Percentiles rank a stretch among this genome's conserved stretches.
Evolutionary conservation across 2,888 invertebrate genomes (phyloP).

Genomic region (Volucella zonaria): DNA sequence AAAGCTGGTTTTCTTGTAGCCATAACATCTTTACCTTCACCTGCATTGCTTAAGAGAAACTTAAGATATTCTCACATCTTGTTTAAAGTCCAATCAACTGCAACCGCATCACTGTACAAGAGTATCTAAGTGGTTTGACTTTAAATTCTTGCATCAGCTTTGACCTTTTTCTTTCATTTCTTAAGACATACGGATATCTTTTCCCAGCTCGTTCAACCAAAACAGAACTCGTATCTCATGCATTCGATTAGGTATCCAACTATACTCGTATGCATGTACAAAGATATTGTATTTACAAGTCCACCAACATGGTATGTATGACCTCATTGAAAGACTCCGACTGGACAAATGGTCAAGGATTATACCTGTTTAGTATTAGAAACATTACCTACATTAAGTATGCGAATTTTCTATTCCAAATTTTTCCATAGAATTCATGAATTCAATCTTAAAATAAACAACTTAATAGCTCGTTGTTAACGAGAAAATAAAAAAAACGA

Average conservation of each 20-base stretch:
- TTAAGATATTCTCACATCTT: slow-evolving; percentile 14
- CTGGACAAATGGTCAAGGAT: slow-evolving; percentile 24
- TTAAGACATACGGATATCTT: slow-evolving; percentile 19
- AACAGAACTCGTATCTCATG: too few relatives aligned
- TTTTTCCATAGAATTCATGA: slow-evolving; percentile 3
- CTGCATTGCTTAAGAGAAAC: slow-evolving; percentile 41
- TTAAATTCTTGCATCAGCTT: slow-evolving; percentile 39
- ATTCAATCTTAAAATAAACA: neutral
- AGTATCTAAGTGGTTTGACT: slow-evolving; percentile 1
- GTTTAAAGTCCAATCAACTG: slow-evolving; percentile 46
- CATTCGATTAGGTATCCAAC: too few relatives aligned
- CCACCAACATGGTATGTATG: too few relatives aligned
- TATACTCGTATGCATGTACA: too few relatives aligned
- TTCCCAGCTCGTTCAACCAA: too few relatives aligned
- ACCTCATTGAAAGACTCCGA: slow-evolving; percentile 4
- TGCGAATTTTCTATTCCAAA: neutral
- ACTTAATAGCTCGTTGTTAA: slow-evolving; percentile 1
- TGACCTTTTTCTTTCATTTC: slow-evolving; percentile 39
- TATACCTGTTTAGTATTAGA: neutral
- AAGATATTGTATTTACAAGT: too few relatives aligned
- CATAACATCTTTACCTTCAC: slow-evolving; percentile 49
- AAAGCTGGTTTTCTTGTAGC: slow-evolving; percentile 50
- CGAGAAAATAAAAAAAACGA: neutral
- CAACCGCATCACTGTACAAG: slow-evolving; percentile 3
- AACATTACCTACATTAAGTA: neutral